Base-by-base conservation (phyloP, 2,797 vertebrate genomes). In the Alcedo quadribrachys region DNA sequence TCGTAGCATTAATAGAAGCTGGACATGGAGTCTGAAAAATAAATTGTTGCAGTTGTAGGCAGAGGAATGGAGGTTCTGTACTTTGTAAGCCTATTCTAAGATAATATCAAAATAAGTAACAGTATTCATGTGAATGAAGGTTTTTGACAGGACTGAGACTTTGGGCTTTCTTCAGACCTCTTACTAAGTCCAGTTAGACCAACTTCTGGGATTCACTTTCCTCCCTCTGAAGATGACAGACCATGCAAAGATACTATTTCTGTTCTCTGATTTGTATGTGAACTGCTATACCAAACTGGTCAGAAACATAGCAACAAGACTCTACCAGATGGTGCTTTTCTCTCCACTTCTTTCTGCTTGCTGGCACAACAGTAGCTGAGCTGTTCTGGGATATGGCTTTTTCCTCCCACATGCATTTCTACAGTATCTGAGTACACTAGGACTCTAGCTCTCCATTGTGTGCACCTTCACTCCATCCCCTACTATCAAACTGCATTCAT, bases 251-350 rank as follows among this genome's bases (percentile, higher is more conserved):
- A 48, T 46, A 22, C 0, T 58, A 10, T 68, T 85, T 92, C 25
- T 83, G 28, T 85, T 87, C 63, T 77, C 32, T 60, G 28, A 28
- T 81, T 84, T 78, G 53, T 37, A 28, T 46, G 30, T 92, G 85
- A 77, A 69, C 11, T 67, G 43, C 65, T 87, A 20, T 40, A 61
- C 68, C 74, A 85, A 82, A 74, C 51, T 89, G 54, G 35, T 89
- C 48, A 74, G 81, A 93, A 81, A 55, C 30, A 61, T 20, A 82
- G 65, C 69, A 82, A 33, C 37, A 74, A 63, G 40, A 54, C 60
- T 81, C 46, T 92, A 81, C 62, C 91, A 92, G 86, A 51, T 81
- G 67, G 78, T 92, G 42, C 84, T 92, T 92, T 90, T 89, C 79
- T 86, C 55, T 95, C 30, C 25, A 18, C 32, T 93, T 75, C 67